Evolutionary conservation across 1,140 invertebrate species (phyloP), one percentile per base, ranked within the genome.

Genomic region (Portunus trituberculatus): DNA sequence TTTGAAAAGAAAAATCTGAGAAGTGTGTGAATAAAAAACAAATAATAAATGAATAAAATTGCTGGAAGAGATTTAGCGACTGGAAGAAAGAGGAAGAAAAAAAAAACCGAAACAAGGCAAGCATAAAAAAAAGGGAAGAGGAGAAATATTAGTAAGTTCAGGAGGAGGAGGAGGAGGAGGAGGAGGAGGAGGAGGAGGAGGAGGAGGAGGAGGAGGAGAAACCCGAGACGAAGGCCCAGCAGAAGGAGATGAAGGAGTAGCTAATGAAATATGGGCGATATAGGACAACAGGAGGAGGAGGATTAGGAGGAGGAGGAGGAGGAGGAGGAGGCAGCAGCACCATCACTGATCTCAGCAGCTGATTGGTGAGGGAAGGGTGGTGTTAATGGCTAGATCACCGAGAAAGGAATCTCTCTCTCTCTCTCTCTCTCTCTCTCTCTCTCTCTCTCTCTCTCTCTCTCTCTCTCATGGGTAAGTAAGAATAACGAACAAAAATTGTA

Each of bases 71-170:
- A 46, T 25, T 25, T 25, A 32, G 6, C 31, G 83, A 84, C 4
- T n/a, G 31, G 45, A 28, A 88, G 31, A 84, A 88, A 88, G 86
- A 88, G 29, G 16, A 28, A 32, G 86, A 88, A 88, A 88, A 14
- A 88, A 39, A 45, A 88, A 25, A 88, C 2, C 12, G 28, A 46
- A 28, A 32, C 14, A 46, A 88, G 25, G 20, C 6, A 46, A 14
- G 2, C n/a, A 20, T 0, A 28, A 4, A 32, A 28, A 12, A 32
- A 20, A 28, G 25, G 29, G n/a, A 46, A 45, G 32, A 45, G 45
- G 45, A 88, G 31, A 28, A 46, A 25, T 32, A 88, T 7, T 14
- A 88, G 45, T 6, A 46, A 12, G 86, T 88, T 2, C 7, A 25
- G 45, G 16, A 20, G 86, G 8, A 88, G n/a, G 45, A 46, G 86